These are phyloP conservation scores for Hedya salicella DNA, from an alignment of 2,888 invertebrate genomes.

Conservation along the genomic window DNA sequence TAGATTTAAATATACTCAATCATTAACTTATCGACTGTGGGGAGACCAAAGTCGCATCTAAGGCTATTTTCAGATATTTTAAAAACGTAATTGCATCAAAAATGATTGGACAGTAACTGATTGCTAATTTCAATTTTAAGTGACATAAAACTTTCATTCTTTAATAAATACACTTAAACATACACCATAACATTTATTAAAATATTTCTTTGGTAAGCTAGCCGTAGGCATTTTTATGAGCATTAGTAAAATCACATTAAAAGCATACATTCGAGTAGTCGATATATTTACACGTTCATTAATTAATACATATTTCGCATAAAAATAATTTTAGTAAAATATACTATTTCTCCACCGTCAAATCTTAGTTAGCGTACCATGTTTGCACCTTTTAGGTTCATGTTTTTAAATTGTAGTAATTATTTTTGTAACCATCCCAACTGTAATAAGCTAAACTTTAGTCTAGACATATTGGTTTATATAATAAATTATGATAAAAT, in stretches of 20 bases:
- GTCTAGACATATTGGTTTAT: too few species aligned
- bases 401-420: not conserved
- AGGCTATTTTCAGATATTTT: too few species aligned
- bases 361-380: slow-evolving; percentile 26
- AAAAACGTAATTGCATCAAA: too few species aligned
- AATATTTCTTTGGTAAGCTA: slow-evolving; percentile 79
- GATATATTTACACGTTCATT: slow-evolving; percentile 39
- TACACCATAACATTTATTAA: slow-evolving; percentile 47
- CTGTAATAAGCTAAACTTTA: not conserved
- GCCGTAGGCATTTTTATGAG: slow-evolving; percentile 67
- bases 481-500: too few species aligned
- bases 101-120: too few species aligned
- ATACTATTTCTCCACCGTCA: slow-evolving; percentile 22
- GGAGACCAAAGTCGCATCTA: too few species aligned
- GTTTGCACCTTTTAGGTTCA: slow-evolving; percentile 18
- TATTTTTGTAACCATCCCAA: not conserved
- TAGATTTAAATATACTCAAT: too few species aligned
- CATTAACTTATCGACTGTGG: too few species aligned
- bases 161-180: slow-evolving; percentile 43
- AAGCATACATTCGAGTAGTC: slow-evolving; percentile 46
- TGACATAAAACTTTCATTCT: not conserved
- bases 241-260: slow-evolving; percentile 63
- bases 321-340: slow-evolving; percentile 36
- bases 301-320: slow-evolving; percentile 6
- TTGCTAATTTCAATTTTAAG: not conserved